Conservation (phyloP, 1,140 invertebrate genomes). For the Caenorhabditis briggsae region DNA sequence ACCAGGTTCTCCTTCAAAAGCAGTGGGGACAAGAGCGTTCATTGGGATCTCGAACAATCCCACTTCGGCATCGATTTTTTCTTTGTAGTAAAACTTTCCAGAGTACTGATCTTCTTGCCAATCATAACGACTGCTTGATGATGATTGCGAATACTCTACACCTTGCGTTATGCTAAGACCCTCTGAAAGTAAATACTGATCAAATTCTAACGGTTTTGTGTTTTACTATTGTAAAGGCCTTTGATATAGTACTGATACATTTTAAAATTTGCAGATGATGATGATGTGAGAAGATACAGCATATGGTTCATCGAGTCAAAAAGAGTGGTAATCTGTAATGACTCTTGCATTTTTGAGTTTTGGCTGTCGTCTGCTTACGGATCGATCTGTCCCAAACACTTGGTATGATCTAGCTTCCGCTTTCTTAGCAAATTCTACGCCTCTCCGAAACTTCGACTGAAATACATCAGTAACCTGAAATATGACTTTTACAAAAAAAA, state of each 20-base stretch:
- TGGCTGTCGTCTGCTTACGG: no score
- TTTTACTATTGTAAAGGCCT: neutral
- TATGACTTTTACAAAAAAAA: no score
- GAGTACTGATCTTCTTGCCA: conserved; percentile 37
- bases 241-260: neutral
- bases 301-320: conserved; percentile 11
- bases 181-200: neutral
- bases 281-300: neutral
- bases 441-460: neutral
- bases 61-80: conserved; percentile 5
- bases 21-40: neutral
- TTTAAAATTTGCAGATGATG: neutral
- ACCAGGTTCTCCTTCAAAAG: conserved; percentile 8
- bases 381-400: no score
- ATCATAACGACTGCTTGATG: conserved; percentile 2
- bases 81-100: conserved; percentile 46
- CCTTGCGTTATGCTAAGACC: neutral
- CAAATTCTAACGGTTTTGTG: neutral
- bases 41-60: conserved; percentile 15
- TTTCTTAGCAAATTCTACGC: neutral
- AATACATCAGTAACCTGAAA: neutral
- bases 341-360: neutral
- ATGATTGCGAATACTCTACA: neutral
- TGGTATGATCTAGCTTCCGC: no score
- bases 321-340: neutral